Conservation (phyloP, 2,113 vertebrate species). For the Brienomyrus brachyistius region DNA sequence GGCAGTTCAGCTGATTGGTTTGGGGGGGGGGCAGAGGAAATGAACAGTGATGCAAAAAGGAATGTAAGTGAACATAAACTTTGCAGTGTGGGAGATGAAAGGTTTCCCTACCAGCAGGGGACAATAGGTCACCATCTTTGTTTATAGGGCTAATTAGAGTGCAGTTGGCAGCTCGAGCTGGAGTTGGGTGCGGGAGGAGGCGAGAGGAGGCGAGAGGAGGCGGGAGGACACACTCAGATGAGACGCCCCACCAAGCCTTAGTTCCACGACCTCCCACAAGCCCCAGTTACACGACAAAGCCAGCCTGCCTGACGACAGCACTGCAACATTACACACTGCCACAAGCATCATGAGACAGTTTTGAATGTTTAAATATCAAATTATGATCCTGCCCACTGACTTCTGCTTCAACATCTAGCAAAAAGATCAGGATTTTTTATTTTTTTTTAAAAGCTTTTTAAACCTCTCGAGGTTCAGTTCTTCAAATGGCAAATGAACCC, state of each 20-base stretch:
- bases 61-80: conserved; percentile 35
- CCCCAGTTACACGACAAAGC: not conserved
- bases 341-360: not conserved
- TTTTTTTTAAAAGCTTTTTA: too few relatives aligned
- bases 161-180: not conserved
- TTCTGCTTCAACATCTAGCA: not conserved
- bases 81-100: not conserved
- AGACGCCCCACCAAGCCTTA: not conserved
- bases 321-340: not conserved
- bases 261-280: not conserved
- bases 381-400: not conserved
- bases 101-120: not conserved
- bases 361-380: not conserved
- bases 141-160: not conserved
- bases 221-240: not conserved
- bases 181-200: not conserved
- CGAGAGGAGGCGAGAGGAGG: not conserved
- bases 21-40: not conserved
- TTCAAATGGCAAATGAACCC: not conserved
- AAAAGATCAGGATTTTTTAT: too few relatives aligned
- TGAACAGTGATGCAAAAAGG: conserved; percentile 3
- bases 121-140: not conserved
- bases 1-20: conserved; percentile 5
- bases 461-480: not conserved
- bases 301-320: not conserved